A percentile compares a stretch with the other conserved stretches of the same genome.
Conservation (phyloP, 2,888 invertebrate species). For the Furcula furcula region DNA sequence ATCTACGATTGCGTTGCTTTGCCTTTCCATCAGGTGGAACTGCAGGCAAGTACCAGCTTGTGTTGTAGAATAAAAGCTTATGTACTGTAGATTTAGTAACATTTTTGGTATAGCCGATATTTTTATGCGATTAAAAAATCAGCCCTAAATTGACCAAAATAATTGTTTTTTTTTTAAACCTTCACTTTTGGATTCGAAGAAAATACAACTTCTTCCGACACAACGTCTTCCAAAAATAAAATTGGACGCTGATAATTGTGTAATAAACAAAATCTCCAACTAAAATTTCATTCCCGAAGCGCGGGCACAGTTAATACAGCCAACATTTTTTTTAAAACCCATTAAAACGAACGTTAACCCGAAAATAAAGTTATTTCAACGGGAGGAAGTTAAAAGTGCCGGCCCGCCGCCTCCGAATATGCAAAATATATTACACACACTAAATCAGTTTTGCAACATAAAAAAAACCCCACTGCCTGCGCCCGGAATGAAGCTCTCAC, state of each 20-base stretch:
- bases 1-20: too few species aligned
- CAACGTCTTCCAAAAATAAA: too few species aligned
- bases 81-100: too few species aligned
- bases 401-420: conserved; percentile 33
- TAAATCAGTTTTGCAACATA: conserved; percentile 41
- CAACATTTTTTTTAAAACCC: conserved; percentile 34
- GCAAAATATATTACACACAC: conserved; percentile 51
- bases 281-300: conserved; percentile 11
- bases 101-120: too few species aligned
- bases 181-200: too few species aligned
- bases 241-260: not conserved
- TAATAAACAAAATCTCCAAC: conserved; percentile 16
- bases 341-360: conserved; percentile 52
- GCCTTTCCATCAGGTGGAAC: too few species aligned
- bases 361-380: conserved; percentile 55
- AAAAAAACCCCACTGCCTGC: conserved; percentile 22
- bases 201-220: too few species aligned
- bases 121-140: too few species aligned
- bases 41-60: too few species aligned
- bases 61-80: too few species aligned
- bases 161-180: too few species aligned
- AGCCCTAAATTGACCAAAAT: too few species aligned
- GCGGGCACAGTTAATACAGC: conserved; percentile 20
- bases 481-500: conserved; percentile 32
- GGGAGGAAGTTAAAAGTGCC: conserved; percentile 46